Conservation (phyloP, 2,797 vertebrate species). For the Lutjanus campechanus region DNA sequence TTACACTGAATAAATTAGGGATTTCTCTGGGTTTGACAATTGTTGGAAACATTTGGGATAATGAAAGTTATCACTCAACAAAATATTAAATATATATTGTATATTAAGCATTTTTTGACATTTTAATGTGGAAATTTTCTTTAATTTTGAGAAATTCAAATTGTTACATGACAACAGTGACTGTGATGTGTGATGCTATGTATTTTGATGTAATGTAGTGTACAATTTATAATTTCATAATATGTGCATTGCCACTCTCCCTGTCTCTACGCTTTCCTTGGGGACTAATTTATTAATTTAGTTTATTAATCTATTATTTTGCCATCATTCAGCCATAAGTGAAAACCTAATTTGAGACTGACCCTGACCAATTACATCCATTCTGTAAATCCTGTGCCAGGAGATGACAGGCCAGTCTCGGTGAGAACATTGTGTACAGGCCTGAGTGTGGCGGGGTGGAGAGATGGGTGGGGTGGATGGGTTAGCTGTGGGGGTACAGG, state of each 20-base stretch:
- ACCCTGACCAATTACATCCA: slow-evolving; percentile 62
- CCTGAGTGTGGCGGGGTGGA: slow-evolving; percentile 36
- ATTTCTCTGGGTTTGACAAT: no score
- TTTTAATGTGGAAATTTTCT: no score
- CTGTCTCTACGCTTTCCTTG: not conserved
- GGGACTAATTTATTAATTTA: not conserved
- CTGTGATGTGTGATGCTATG: not conserved
- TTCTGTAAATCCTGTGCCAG: slow-evolving; percentile 72
- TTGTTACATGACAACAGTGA: not conserved
- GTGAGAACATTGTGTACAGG: slow-evolving; percentile 66
- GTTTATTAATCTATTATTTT: not conserved
- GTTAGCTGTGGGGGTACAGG: slow-evolving; percentile 8
- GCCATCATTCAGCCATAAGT: slow-evolving; percentile 2
- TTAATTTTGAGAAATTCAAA: slow-evolving; percentile 5
- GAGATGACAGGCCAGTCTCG: slow-evolving; percentile 77
- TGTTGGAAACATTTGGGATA: no score
- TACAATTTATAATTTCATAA: not conserved
- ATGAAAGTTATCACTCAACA: no score
- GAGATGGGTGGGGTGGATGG: slow-evolving; percentile 38
- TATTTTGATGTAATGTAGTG: not conserved
- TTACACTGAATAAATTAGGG: no score
- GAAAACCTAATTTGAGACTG: slow-evolving; percentile 48
- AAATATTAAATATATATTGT: no score
- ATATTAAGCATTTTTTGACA: no score
- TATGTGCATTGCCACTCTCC: not conserved